These are phyloP conservation scores for Lepidothrix coronata DNA, from an alignment of 2,113 vertebrate species.

Conservation along the genomic window DNA sequence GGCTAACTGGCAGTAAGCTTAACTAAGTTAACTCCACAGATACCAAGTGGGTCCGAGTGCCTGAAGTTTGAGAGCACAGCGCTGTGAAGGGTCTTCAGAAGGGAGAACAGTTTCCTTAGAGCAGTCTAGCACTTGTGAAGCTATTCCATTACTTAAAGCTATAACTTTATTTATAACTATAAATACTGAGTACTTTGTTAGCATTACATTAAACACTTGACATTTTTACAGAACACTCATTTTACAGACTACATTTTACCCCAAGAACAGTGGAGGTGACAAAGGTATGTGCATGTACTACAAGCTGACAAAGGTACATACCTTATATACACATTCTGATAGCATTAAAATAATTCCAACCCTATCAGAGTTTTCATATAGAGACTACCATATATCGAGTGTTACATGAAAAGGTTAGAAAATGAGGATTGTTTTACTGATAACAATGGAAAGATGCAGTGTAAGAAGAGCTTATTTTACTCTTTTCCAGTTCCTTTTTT, in stretches of 20 bases:
- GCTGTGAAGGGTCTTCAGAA: not conserved
- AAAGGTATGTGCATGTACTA: accelerated
- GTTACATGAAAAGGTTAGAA: not conserved
- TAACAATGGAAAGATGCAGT: not conserved
- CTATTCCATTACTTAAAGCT: not conserved
- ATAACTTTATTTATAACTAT: not conserved
- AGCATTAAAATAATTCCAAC: not conserved
- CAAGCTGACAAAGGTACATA: not conserved
- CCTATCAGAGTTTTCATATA: not conserved
- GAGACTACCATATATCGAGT: not conserved
- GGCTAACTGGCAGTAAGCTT: slow-evolving; percentile 56
- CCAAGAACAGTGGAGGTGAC: not conserved
- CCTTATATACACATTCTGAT: accelerated
- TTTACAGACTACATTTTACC: not conserved
- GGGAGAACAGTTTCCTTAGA: not conserved
- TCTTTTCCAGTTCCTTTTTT: not conserved
- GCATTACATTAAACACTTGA: not conserved
- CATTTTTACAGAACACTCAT: not conserved
- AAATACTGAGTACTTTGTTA: not conserved
- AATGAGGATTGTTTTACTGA: not conserved
- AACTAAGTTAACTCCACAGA: slow-evolving; percentile 72
- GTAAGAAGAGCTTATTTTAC: not conserved
- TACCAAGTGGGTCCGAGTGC: not conserved
- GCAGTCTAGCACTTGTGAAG: not conserved
- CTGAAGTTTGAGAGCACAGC: not conserved